These are phyloP conservation scores for Pinctada fucata DNA, from an alignment of 2,888 invertebrate genomes.

Conservation along the genomic window DNA sequence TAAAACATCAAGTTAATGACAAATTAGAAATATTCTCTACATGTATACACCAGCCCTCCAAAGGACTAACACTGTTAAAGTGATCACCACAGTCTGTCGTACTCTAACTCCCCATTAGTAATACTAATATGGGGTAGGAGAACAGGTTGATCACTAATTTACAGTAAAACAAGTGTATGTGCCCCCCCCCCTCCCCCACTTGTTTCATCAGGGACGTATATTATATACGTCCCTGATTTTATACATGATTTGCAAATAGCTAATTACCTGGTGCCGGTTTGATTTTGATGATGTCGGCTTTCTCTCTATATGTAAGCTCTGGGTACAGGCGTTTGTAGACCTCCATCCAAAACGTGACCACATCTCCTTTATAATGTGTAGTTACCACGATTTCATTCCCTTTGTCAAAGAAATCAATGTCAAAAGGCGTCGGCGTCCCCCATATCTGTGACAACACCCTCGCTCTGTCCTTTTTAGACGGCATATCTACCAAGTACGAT, in stretches of 20 bases:
- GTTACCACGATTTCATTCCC: constrained; percentile 67
- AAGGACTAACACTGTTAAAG: too few species aligned
- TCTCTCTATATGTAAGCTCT: constrained; percentile 64
- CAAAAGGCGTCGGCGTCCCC: constrained; percentile 68
- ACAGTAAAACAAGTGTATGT: too few species aligned
- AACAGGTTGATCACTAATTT: too few species aligned
- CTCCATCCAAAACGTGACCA: constrained; percentile 70
- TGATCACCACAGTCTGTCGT: too few species aligned
- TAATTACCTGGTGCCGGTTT: constrained; percentile 50
- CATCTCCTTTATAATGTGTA: constrained; percentile 61
- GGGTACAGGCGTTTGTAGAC: constrained; percentile 66
- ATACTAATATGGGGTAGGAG: too few species aligned
- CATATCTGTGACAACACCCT: constrained; percentile 65
- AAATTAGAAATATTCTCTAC: neutral
- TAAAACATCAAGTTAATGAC: neutral
- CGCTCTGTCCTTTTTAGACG: constrained; percentile 66
- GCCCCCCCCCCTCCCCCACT: too few species aligned
- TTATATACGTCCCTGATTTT: too few species aligned
- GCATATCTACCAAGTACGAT: constrained; percentile 40
- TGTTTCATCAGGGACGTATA: too few species aligned
- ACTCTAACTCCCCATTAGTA: too few species aligned
- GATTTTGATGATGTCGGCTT: constrained; percentile 65
- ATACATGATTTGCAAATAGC: too few species aligned
- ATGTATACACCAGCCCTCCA: neutral
- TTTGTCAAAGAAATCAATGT: constrained; percentile 70